Evolutionary conservation across 2,113 vertebrate genomes (phyloP).

Genomic region (Callipepla californica): DNA sequence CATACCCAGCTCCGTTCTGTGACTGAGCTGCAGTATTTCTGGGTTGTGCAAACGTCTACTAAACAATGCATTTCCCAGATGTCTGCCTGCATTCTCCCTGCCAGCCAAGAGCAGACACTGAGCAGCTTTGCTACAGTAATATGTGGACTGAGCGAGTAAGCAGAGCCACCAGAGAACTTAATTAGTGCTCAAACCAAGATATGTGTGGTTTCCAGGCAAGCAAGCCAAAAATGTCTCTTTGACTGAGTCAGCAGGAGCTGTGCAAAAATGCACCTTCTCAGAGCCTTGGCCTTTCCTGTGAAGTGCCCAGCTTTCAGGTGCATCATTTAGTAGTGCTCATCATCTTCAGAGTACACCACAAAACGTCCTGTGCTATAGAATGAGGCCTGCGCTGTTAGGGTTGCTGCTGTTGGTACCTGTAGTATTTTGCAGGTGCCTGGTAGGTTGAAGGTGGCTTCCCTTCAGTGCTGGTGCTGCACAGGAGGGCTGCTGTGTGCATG

Average conservation of each 20-base stretch:
- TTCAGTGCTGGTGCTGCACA: accelerated
- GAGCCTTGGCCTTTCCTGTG: neutral
- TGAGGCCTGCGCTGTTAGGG: neutral
- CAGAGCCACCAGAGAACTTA: neutral
- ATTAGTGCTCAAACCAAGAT: neutral
- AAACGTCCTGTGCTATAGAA: accelerated
- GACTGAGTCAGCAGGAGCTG: slow-evolving; percentile 4
- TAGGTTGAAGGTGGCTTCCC: neutral
- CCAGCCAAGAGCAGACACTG: neutral
- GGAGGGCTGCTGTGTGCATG: neutral
- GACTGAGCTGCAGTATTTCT: accelerated
- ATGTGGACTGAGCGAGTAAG: neutral
- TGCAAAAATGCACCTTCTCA: neutral
- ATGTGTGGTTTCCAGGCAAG: neutral
- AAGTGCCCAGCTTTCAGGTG: neutral
- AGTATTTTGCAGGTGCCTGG: neutral
- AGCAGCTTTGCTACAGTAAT: neutral
- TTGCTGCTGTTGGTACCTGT: neutral
- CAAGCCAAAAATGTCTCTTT: neutral
- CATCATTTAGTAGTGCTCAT: neutral
- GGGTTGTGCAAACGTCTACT: neutral
- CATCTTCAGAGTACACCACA: neutral
- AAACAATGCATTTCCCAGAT: neutral
- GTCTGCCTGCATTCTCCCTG: neutral
- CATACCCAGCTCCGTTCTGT: neutral